These are phyloP conservation scores for Caiman crocodilus DNA, from an alignment of 2,797 vertebrate genomes.

Conservation along the genomic window DNA sequence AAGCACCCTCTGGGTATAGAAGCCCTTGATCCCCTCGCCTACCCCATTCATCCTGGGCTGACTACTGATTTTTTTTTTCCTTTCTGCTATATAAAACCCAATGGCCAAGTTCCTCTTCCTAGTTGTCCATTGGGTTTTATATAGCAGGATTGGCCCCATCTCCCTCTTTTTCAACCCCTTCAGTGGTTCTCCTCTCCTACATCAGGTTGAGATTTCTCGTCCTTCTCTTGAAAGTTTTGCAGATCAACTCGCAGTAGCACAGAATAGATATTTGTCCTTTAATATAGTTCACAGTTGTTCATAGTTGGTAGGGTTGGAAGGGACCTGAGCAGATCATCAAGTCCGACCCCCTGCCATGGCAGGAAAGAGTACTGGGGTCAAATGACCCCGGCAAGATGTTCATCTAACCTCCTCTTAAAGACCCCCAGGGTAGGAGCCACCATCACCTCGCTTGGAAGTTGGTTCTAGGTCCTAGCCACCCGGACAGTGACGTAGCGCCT, in stretches of 20 bases:
- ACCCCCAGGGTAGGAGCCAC: no score
- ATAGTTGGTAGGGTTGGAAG: conserved; percentile 15
- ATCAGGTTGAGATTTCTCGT: neutral
- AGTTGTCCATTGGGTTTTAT: no score
- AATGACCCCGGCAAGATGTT: no score
- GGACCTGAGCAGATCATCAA: neutral
- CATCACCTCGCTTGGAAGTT: no score
- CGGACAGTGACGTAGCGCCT: no score
- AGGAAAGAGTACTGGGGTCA: no score
- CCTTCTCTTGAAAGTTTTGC: neutral
- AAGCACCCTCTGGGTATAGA: neutral
- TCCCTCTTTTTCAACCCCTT: neutral
- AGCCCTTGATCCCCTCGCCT: neutral
- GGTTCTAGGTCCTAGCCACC: no score
- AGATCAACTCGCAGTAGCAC: neutral
- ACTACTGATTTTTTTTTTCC: neutral
- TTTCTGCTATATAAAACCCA: neutral
- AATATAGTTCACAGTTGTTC: neutral
- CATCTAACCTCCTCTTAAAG: no score
- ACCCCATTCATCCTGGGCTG: rapidly evolving
- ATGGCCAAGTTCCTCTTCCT: neutral
- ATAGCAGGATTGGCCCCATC: neutral
- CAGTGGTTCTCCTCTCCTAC: neutral
- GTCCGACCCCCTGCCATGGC: no score
- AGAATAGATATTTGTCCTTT: rapidly evolving